phyloP scores from a whole-genome alignment of 2,888 invertebrate species.

The Pediacus dermestoides region DNA sequence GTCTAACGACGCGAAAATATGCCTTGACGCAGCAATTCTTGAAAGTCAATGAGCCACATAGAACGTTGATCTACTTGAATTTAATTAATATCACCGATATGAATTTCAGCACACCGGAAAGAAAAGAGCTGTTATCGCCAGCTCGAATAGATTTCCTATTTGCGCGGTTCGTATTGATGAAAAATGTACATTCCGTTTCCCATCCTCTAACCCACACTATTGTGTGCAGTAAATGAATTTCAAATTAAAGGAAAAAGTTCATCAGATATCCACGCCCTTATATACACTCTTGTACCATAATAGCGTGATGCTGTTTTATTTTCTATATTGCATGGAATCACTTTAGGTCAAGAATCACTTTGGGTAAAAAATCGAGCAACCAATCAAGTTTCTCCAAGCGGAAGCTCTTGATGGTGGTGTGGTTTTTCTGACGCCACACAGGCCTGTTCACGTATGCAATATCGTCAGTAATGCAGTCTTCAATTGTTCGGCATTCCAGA shows the following conservation, averaged over 20 bases:
- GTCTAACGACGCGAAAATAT: constrained; percentile 16
- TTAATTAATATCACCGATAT: constrained; percentile 24
- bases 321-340: too few relatives aligned
- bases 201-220: constrained; percentile 13
- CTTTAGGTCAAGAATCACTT: too few relatives aligned
- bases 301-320: too few relatives aligned
- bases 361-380: too few relatives aligned
- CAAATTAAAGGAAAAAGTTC: constrained; percentile 6
- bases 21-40: constrained; percentile 11
- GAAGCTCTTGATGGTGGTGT: constrained; percentile 16
- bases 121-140: constrained; percentile 14
- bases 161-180: constrained; percentile 18
- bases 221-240: constrained; percentile 19
- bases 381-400: too few relatives aligned
- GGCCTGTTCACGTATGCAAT: constrained; percentile 7
- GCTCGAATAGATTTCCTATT: constrained; percentile 22
- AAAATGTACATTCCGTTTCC: constrained; percentile 21
- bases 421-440: constrained; percentile 20
- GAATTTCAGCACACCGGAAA: constrained; percentile 13
- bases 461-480: constrained; percentile 23
- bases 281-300: too few relatives aligned
- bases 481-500: constrained; percentile 31
- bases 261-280: constrained; percentile 8
- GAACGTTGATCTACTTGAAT: constrained; percentile 12
- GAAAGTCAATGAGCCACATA: constrained; percentile 17